Evolutionary conservation across 1,140 invertebrate species (phyloP), one percentile per base, ranked within the genome.

Genomic region (Stegodyphus mimosarum): DNA sequence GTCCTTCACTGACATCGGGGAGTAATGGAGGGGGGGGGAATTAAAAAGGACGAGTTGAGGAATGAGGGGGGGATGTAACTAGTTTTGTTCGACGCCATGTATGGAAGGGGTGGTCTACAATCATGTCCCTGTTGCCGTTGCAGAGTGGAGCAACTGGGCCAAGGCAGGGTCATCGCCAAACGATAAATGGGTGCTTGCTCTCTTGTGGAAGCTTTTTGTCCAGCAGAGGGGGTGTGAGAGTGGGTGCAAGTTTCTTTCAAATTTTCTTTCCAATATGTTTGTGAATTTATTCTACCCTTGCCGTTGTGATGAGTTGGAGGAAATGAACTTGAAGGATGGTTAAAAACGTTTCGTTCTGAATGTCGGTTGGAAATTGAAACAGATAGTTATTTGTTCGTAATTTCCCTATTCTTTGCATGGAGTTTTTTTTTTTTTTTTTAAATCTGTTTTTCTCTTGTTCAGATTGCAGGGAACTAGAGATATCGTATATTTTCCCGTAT

Each of bases 1-100:
- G 69, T 49, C 69, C 69, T 71, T 71, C 69, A 17, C 11, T 9
- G 11, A 48, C 9, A 17, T 69, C 66, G 66, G 18, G n/a, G 9
- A 15, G 9, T 0, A 74, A 74, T 48, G 49, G 49, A 74, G 6
- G 53, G n/a, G 13, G 17, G 15, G 17, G 48, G 6, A 74, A 74
- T 11, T 13, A 2, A 67, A 67, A 71, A 81, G 17, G 49, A 66
- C 64, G 10, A 7, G 64, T n/a, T n/a, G 17, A 18, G 6, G 55
- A 74, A 50, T 13, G 49, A 74, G 6, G 53, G n/a, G 13, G 17
- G 15, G 10, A 7, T 0, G 64, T 17, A 81, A 83, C 18, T 73
- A 74, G 66, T 13, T 33, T 66, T n/a, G 55, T 74, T 83, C 48
- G 71, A 66, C n/a, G 74, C 80, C 80, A 83, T 83, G 80, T 83